Evolutionary conservation across 2,888 invertebrate species (phyloP).

Genomic region (Drosophila nigricruria): DNA sequence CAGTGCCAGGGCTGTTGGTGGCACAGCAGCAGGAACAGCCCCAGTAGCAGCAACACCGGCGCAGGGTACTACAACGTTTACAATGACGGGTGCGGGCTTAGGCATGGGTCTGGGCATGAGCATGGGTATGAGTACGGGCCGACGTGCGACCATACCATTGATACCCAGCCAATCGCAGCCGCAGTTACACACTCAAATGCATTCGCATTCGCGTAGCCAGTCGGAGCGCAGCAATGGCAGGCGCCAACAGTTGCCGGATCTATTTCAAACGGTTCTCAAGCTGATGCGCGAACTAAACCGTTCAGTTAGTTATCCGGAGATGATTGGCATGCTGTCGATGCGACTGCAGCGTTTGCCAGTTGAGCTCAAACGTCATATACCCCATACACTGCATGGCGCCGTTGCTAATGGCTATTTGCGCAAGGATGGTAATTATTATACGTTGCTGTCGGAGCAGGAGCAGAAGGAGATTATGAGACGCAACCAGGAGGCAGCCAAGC

Average conservation of each 20-base stretch:
- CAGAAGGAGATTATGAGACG: conserved; percentile 56
- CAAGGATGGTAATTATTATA: conserved; percentile 61
- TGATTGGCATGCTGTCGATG: conserved; percentile 47
- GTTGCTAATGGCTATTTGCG: conserved; percentile 60
- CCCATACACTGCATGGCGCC: conserved; percentile 53
- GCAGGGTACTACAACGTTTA: too few relatives aligned
- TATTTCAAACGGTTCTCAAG: conserved; percentile 46
- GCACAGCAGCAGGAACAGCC: neutral
- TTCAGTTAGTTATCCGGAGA: conserved; percentile 62
- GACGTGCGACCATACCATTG: conserved; percentile 1
- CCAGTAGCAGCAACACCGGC: neutral
- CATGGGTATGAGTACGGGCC: neutral
- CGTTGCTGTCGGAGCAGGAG: conserved; percentile 57
- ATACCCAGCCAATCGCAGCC: conserved; percentile 45
- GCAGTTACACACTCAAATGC: conserved; percentile 21
- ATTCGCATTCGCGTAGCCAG: conserved; percentile 1
- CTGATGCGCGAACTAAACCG: conserved; percentile 55
- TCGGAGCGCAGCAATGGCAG: conserved; percentile 8
- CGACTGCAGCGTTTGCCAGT: conserved; percentile 54
- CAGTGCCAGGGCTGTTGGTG: conserved; percentile 17
- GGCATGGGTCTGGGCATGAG: neutral
- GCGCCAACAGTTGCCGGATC: conserved; percentile 45
- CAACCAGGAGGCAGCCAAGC: conserved; percentile 59
- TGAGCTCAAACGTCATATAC: conserved; percentile 65
- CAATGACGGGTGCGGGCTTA: neutral